Evolutionary conservation across 2,797 vertebrate genomes (phyloP), one percentile per base, ranked within the genome.

Genomic region (Acanthurus lineatus): DNA sequence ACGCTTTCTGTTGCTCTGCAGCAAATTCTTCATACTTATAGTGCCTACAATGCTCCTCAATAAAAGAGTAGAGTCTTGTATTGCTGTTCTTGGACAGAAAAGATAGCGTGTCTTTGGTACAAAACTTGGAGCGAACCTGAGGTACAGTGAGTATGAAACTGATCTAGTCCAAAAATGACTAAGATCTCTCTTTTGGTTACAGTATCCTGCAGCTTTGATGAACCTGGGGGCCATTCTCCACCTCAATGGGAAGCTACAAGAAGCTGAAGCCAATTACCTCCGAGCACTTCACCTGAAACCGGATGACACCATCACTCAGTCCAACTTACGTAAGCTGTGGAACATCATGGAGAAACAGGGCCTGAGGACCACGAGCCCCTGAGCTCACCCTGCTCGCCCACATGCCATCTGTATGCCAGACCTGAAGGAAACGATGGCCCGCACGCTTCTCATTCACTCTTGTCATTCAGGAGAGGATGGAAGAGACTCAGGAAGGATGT

Each of bases 311-410:
- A 99, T 99, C 93, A 99, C 98, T 11, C 98, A 99, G 91, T 99
- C 98, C 73, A 99, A 99, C 90, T 94, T 99, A 84, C 98, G 98
- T 64, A 99, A 99, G 90, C 93, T 99, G 64, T 98, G 98, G 98
- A 99, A 99, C 93, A 99, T 99, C 92, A 99, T 99, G 98, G 98
- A 99, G 91, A 99, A 99, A 79, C 98, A 99, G 95, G 98, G 98
- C 89, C 91, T 99, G 92, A 97, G 95, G 95, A 99, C 93, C 84
- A 89, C 32, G 5, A 91, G 93, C 75, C 94, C 93, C 67, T 96
- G 92, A 96, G 64, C 61, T 73, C 69, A 49, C 54, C 25, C 76
- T 3, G 7, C 38, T 65, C 28, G 19, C 77, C 78, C 45, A 70
- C 75, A 69, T 66, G 62, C 86, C 78, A 85, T 82, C 72, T 84